Base-by-base conservation (phyloP, 1,140 invertebrate genomes). In the Eriosoma lanigerum region DNA sequence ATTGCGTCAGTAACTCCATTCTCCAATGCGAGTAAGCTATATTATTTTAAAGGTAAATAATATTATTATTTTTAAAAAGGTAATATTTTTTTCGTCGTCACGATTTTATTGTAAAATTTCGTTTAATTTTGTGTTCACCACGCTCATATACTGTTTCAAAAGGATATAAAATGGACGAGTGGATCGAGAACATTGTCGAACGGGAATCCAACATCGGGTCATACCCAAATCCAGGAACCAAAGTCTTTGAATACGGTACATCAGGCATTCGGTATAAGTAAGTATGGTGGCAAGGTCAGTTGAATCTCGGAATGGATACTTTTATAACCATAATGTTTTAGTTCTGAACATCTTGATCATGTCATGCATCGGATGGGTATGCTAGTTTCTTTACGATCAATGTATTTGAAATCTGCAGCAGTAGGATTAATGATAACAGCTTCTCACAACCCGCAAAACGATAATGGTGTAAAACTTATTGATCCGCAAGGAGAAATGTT, bases 381-480 rank as follows among this genome's bases (percentile, higher is more conserved):
- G 21, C 86, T 98, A 81, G 94, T 96, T 17, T 93, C 92, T n/a
- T 86, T 99, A 13, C 88, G 96, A 72, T 96, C 96, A 4, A 90
- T 93, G 83, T 86, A 87, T 80, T 93, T 92, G 84, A 91, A 90
- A 88, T 94, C 85, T 85, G 89, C 89, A 82, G 88, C 90, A 24
- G 92, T 97, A 85, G 98, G 98, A 52, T 89, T 98, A 1, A 98
- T 99, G 97, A 97, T 99, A 83, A 99, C 98, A 24, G 98, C 98
- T 0, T 99, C 97, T 4, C 98, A 99, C 85, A 99, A 99, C 87
- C 93, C 96, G 46, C 95, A 94, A 85, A 89, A 90, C 1, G 98
- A 99, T 85, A 99, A 99, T 88, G 98, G 98, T 10, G 92, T 98
- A 0, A 99, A 99, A 86, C 86, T 99, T 10, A 90, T 99, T 72